phyloP scores from a whole-genome alignment of 2,888 invertebrate species.

The Blera fallax region DNA sequence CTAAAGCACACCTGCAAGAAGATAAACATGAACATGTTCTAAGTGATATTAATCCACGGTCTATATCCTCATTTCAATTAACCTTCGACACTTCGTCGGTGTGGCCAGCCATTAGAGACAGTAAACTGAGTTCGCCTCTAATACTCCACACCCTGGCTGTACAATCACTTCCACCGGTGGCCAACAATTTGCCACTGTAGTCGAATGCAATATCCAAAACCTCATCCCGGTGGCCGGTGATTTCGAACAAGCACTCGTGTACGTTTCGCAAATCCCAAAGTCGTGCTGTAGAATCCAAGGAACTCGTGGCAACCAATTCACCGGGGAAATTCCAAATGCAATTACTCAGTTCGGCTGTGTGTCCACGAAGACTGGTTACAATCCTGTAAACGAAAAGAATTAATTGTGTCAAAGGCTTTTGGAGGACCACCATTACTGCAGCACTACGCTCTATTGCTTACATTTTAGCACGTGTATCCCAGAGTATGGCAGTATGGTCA shows the following conservation, averaged over 20 bases:
- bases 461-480: conserved; percentile 88
- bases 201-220: conserved; percentile 90
- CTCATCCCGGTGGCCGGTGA: conserved; percentile 86
- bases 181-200: conserved; percentile 87
- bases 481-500: conserved; percentile 88
- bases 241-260: conserved; percentile 83
- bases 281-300: conserved; percentile 87
- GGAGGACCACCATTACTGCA: not conserved
- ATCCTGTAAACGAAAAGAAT: conserved; percentile 81
- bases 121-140: conserved; percentile 83
- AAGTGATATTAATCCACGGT: not conserved
- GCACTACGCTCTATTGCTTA: conserved; percentile 75
- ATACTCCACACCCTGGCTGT: conserved; percentile 89
- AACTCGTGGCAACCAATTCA: conserved; percentile 86
- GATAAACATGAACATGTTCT: conserved; percentile 7
- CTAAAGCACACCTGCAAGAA: conserved; percentile 88
- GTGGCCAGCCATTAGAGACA: conserved; percentile 86
- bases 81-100: conserved; percentile 87
- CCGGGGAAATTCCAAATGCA: conserved; percentile 88
- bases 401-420: not conserved
- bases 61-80: not conserved
- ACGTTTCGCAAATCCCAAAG: conserved; percentile 86
- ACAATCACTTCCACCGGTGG: conserved; percentile 89
- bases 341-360: conserved; percentile 87
- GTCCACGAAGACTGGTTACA: conserved; percentile 84